These are phyloP conservation scores for Copidosoma aretas DNA, from an alignment of 2,888 invertebrate genomes.

Conservation along the genomic window DNA sequence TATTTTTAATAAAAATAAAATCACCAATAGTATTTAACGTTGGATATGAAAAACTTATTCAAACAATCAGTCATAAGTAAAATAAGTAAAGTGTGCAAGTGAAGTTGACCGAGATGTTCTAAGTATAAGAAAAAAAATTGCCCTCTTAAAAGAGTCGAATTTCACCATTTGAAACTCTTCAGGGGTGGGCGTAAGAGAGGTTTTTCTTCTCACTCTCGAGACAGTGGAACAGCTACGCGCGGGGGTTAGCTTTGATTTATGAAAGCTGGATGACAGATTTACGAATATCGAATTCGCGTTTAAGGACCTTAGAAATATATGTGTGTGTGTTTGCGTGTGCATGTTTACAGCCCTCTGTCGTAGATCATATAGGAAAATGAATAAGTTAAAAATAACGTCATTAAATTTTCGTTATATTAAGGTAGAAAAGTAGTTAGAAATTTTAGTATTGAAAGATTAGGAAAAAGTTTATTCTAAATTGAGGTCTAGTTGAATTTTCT, in stretches of 20 bases:
- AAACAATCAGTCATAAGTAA: too few relatives aligned
- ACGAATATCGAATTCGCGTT: constrained; percentile 62
- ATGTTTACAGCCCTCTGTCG: neutral
- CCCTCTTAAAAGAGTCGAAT: constrained; percentile 6
- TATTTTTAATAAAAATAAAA: too few relatives aligned
- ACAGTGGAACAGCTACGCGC: neutral
- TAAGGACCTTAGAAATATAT: constrained; percentile 40
- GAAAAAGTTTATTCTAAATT: too few relatives aligned
- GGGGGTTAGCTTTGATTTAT: constrained; percentile 60
- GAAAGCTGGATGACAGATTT: constrained; percentile 60
- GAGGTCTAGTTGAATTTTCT: too few relatives aligned
- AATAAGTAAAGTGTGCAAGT: neutral
- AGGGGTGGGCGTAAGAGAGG: neutral
- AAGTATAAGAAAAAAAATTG: neutral
- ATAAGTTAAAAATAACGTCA: too few relatives aligned
- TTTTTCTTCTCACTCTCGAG: neutral
- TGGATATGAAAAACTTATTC: too few relatives aligned
- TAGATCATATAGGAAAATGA: constrained; percentile 13
- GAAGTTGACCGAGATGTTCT: neutral
- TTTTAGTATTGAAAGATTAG: too few relatives aligned
- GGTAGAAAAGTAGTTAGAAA: too few relatives aligned
- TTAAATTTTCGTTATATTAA: too few relatives aligned
- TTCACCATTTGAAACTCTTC: neutral
- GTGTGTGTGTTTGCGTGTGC: neutral
- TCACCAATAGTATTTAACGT: too few relatives aligned